Evolutionary conservation across 1,140 invertebrate species (phyloP).

Genomic region (Dinoponera quadriceps): DNA sequence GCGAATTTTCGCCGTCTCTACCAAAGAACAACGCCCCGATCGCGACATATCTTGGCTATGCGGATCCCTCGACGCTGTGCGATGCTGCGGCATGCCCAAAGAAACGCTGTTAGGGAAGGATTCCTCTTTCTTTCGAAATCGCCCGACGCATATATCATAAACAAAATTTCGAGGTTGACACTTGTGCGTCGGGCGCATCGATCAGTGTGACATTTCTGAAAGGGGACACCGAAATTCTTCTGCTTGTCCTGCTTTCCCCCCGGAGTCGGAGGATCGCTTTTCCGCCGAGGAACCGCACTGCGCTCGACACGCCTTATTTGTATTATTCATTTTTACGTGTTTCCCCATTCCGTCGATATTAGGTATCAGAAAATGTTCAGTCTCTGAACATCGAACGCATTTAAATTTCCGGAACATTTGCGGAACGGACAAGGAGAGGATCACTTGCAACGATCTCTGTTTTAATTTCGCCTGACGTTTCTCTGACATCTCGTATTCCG

Average conservation of each 20-base stretch:
- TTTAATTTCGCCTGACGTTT: no score
- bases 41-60: background rate
- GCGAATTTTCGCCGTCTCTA: constrained; percentile 41
- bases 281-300: background rate
- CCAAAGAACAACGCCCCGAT: background rate
- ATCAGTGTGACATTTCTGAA: constrained; percentile 22
- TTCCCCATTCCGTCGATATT: no score
- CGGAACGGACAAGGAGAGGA: no score
- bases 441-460: no score
- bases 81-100: background rate
- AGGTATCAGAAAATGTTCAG: no score
- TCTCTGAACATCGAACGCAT: no score
- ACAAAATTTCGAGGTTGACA: constrained; percentile 6
- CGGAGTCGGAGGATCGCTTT: background rate
- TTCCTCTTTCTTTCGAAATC: background rate
- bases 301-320: no score
- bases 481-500: no score
- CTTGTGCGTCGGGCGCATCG: background rate
- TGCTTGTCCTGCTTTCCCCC: no score
- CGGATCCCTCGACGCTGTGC: background rate
- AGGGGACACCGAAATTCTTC: background rate
- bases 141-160: constrained; percentile 30
- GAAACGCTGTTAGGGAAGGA: constrained; percentile 23
- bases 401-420: no score
- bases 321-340: no score